A percentile compares a stretch with the other conserved stretches of the same genome.
phyloP scores from a whole-genome alignment of 2,888 invertebrate species.

The Pseudoips prasinana region DNA sequence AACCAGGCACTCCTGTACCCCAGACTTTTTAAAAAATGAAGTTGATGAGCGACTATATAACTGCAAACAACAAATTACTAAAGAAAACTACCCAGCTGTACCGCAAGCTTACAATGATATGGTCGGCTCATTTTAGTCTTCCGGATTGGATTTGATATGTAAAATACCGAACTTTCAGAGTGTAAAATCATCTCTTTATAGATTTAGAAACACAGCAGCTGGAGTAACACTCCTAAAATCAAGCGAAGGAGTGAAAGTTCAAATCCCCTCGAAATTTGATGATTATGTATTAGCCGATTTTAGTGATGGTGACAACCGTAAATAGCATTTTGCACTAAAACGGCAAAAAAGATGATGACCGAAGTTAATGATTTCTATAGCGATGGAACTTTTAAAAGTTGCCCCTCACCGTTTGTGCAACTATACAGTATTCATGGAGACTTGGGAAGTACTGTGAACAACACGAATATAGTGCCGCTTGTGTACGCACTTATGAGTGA shows the following conservation, averaged over 20 bases:
- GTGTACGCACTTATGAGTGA: constrained; percentile 10
- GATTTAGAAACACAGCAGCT: constrained; percentile 3
- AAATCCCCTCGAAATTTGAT: constrained; percentile 4
- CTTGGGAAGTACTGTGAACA: constrained; percentile 7
- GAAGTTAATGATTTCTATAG: constrained; percentile 1
- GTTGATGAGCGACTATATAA: constrained; percentile 3
- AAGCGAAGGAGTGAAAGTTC: constrained; percentile 2
- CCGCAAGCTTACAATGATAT: constrained; percentile 2
- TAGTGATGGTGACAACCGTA: constrained; percentile 2
- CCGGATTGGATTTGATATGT: constrained; percentile 1
- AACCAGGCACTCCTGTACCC: constrained; percentile 4
- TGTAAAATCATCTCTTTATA: constrained; percentile 4
- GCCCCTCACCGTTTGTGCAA: constrained; percentile 8
- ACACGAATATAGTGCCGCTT: constrained; percentile 8
- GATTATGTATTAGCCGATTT: constrained; percentile 8
- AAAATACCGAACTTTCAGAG: constrained; percentile 2
- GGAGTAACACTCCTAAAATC: constrained; percentile 1
- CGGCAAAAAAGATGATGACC: constrained; percentile 3
- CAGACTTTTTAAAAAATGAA: constrained; percentile 6
- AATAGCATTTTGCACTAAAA: constrained; percentile 6
- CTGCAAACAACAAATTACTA: constrained; percentile 3
- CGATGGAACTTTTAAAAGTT: constrained; percentile 9
- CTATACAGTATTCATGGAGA: constrained; percentile 7
- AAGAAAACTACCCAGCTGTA: constrained; percentile 3
- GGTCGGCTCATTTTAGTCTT: neutral